Percentiles rank a stretch among this genome's conserved stretches.
These are phyloP conservation scores for Aporophyla lueneburgensis DNA, from an alignment of 2,888 invertebrate genomes.

Conservation along the genomic window DNA sequence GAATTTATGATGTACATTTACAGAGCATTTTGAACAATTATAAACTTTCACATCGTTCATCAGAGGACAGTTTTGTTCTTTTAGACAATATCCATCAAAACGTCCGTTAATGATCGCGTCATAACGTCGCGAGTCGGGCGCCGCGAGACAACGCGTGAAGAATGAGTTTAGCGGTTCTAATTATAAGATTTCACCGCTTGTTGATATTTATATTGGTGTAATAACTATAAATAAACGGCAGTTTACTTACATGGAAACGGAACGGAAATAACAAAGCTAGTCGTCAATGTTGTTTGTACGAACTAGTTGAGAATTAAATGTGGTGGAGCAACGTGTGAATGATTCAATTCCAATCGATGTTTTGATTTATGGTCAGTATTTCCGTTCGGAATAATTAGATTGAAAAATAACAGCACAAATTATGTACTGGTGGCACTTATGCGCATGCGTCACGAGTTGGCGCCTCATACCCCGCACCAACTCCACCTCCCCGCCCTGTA, in stretches of 20 bases:
- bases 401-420: constrained; percentile 58
- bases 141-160: constrained; percentile 26
- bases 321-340: constrained; percentile 56
- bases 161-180: constrained; percentile 43
- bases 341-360: constrained; percentile 60
- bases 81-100: constrained; percentile 41
- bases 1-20: neutral
- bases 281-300: constrained; percentile 35
- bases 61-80: constrained; percentile 36
- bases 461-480: constrained; percentile 50
- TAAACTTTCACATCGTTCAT: constrained; percentile 46
- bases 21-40: constrained; percentile 17
- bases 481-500: neutral
- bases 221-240: constrained; percentile 57
- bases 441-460: constrained; percentile 67
- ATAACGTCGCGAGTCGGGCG: constrained; percentile 15
- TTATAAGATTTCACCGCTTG: constrained; percentile 41
- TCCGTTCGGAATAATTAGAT: constrained; percentile 66
- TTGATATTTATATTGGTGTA: constrained; percentile 47
- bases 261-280: constrained; percentile 59
- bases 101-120: constrained; percentile 53
- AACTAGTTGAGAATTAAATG: constrained; percentile 35
- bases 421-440: constrained; percentile 57
- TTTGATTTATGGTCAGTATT: constrained; percentile 61
- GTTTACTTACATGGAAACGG: constrained; percentile 39